These are phyloP conservation scores for Cololabis saira DNA, from an alignment of 2,113 vertebrate genomes.

Conservation along the genomic window DNA sequence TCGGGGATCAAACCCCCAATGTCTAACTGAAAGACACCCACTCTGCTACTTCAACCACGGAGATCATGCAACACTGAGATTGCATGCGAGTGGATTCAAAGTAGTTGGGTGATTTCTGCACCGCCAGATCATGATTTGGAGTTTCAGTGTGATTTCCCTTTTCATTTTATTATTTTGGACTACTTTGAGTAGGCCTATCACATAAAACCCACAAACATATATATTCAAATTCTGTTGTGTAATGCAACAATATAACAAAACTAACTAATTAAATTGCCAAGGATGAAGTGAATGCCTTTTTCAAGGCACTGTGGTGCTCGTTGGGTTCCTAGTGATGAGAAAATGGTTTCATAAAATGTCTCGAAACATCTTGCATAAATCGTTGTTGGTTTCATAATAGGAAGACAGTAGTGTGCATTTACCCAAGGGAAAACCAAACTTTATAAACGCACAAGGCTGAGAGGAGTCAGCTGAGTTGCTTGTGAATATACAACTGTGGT, in stretches of 20 bases:
- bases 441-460: slow-evolving; percentile 32
- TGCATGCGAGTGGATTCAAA: no score
- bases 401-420: slow-evolving; percentile 20
- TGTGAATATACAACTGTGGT: slow-evolving; percentile 43
- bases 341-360: slow-evolving; percentile 7
- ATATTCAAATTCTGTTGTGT: no score
- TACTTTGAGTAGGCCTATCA: no score
- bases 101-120: no score
- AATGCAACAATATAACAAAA: neutral
- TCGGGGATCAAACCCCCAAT: no score
- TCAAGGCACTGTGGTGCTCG: neutral
- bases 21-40: no score
- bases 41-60: no score
- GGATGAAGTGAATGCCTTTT: neutral
- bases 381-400: slow-evolving; percentile 17
- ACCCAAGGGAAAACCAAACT: slow-evolving; percentile 13
- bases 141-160: no score
- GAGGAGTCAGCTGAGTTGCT: slow-evolving; percentile 65
- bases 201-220: no score
- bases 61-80: no score
- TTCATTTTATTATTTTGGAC: no score
- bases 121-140: no score
- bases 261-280: neutral
- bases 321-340: neutral
- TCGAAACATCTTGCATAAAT: slow-evolving; percentile 17